These are phyloP conservation scores for Agonopterix alstromeriana DNA, from an alignment of 2,888 invertebrate genomes.

Conservation along the genomic window DNA sequence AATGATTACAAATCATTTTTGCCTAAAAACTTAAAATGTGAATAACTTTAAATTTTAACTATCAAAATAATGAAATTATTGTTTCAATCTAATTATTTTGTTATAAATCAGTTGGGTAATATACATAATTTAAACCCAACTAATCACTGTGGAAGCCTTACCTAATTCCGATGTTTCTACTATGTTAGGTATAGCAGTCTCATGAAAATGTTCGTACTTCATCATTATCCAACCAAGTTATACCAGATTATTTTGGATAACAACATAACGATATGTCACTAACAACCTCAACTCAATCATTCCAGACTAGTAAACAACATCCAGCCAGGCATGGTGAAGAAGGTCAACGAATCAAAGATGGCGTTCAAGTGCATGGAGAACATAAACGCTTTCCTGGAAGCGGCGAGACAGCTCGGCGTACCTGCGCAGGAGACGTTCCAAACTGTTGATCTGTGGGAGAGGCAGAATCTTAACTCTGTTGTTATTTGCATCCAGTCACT, in stretches of 20 bases:
- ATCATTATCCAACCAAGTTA: too few relatives aligned
- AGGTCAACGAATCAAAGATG: slow-evolving; percentile 92
- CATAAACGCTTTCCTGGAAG: slow-evolving; percentile 94
- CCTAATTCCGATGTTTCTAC: too few relatives aligned
- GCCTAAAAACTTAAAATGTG: too few relatives aligned
- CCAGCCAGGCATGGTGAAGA: slow-evolving; percentile 91
- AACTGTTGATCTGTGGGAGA: slow-evolving; percentile 98
- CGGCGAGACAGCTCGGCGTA: slow-evolving; percentile 90
- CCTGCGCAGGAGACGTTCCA: slow-evolving; percentile 97
- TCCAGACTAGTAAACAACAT: slow-evolving; percentile 90
- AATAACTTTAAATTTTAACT: too few relatives aligned
- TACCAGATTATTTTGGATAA: neutral
- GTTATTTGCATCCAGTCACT: slow-evolving; percentile 96
- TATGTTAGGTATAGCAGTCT: too few relatives aligned
- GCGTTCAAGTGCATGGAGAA: slow-evolving; percentile 99
- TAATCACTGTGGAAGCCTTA: too few relatives aligned
- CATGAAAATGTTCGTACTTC: too few relatives aligned
- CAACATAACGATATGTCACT: neutral
- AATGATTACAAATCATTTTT: too few relatives aligned
- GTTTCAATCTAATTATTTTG: too few relatives aligned
- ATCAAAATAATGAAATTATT: too few relatives aligned
- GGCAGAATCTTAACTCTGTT: slow-evolving; percentile 96
- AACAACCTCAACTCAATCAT: neutral
- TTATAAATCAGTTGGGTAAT: too few relatives aligned
- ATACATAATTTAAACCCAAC: too few relatives aligned